phyloP scores from a whole-genome alignment of 2,113 vertebrate species.

The Pseudonaja textilis region DNA sequence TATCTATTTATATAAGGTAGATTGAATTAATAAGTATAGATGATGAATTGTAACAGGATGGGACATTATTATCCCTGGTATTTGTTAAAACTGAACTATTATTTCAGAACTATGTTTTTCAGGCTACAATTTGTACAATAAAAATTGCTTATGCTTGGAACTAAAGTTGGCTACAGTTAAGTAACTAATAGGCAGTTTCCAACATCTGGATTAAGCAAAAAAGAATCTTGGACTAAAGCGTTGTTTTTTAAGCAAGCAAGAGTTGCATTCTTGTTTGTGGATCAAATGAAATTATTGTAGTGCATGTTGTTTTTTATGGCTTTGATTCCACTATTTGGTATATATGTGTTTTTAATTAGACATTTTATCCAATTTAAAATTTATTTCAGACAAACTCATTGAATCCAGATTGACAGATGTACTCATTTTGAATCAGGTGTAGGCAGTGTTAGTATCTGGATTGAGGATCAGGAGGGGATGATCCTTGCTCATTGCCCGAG shows the following conservation, averaged over 20 bases:
- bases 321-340: neutral
- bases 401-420: neutral
- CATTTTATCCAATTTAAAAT: neutral
- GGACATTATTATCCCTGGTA: neutral
- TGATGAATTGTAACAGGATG: neutral
- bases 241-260: neutral
- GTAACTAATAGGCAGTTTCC: neutral
- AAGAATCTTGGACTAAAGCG: neutral
- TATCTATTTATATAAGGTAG: neutral
- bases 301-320: neutral
- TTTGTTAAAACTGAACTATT: neutral
- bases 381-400: neutral
- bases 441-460: neutral
- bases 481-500: no score
- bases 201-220: neutral
- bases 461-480: no score
- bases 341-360: neutral
- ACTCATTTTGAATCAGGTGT: neutral
- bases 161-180: neutral
- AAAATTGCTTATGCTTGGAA: neutral
- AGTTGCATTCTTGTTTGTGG: neutral
- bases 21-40: neutral
- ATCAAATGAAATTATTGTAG: neutral
- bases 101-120: neutral
- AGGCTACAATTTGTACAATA: neutral